Base-by-base conservation (phyloP, 2,113 vertebrate species). In the Corydoras maculifer region DNA sequence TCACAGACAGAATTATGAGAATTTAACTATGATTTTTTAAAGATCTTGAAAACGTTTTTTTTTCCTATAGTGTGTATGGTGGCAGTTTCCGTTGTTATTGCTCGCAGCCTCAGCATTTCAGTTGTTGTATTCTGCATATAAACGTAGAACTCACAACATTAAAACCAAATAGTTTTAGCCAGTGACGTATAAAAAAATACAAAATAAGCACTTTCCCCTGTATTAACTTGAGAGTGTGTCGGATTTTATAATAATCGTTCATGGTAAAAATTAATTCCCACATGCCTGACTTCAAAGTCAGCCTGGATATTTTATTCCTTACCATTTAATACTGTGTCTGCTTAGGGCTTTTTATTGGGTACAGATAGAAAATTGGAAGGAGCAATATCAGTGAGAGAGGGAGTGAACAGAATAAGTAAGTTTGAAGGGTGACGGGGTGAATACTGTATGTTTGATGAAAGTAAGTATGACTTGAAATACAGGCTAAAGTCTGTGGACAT, bases 271-370 rank as follows among this genome's bases (percentile, higher is more conserved):
- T 43, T 49, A 29, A 29, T 64, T 43, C 31, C 18, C 7, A 65
- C 29, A 30, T 15, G 13, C 49, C 55, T 59, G 49, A 55, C 58
- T 70, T 66, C 61, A 75, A 65, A 73, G 70, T 15, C 35, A 62
- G 66, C 15, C 18, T 32, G 15, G 25, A 53, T 62, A 55, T 60
- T 31, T 50, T 58, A 66, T 15, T 57, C 57, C 35, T 49, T 67
- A 50, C 31, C 43, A 11, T 11, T 67, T 73, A 74, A 10, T 64
- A 57, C 11, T 31, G 53, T 15, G 9, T 63, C 31, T 64, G 48
- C 48, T 73, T 35, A 51, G 50, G 18, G 57, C 62, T 66, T 49
- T 12, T 49, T 32, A 49, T 72, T 53, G 58, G 43, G 58, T 10
- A n/a, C 12, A 62, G 13, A 31, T 49, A 68, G 62, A 65, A 48